Evolutionary conservation across 2,888 invertebrate genomes (phyloP).

Genomic region (Lasioglossum figueresi): DNA sequence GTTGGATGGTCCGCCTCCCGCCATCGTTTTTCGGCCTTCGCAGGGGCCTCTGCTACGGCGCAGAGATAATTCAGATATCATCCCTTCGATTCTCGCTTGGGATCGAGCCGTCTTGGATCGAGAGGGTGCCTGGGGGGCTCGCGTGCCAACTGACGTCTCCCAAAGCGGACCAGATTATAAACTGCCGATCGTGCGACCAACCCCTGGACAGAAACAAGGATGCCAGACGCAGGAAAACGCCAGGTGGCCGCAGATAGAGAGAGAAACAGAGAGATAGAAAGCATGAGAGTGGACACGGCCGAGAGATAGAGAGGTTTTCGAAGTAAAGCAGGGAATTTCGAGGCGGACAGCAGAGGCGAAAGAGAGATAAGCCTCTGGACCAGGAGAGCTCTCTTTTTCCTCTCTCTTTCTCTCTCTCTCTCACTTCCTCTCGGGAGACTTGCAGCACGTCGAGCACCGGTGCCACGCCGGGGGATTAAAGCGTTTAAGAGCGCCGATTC

Average conservation of each 20-base stretch:
- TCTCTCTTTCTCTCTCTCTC: background rate
- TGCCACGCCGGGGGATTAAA: constrained; percentile 69
- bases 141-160: constrained; percentile 81
- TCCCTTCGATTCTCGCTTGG: constrained; percentile 71
- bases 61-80: constrained; percentile 80
- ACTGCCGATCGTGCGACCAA: constrained; percentile 65
- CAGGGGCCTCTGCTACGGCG: constrained; percentile 59
- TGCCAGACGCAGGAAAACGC: constrained; percentile 3
- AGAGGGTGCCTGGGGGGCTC: constrained; percentile 72
- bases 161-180: constrained; percentile 72
- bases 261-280: background rate
- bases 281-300: constrained; percentile 21
- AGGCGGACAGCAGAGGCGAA: background rate
- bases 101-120: constrained; percentile 60
- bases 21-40: constrained; percentile 49
- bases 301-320: constrained; percentile 36
- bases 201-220: constrained; percentile 14
- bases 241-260: background rate
- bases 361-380: background rate
- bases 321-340: constrained; percentile 32
- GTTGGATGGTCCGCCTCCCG: constrained; percentile 56
- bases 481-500: constrained; percentile 71
- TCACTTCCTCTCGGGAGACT: background rate
- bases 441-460: constrained; percentile 21
- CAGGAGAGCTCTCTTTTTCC: constrained; percentile 46